Conservation (phyloP, 2,888 invertebrate species). For the Chironomus tentans region DNA sequence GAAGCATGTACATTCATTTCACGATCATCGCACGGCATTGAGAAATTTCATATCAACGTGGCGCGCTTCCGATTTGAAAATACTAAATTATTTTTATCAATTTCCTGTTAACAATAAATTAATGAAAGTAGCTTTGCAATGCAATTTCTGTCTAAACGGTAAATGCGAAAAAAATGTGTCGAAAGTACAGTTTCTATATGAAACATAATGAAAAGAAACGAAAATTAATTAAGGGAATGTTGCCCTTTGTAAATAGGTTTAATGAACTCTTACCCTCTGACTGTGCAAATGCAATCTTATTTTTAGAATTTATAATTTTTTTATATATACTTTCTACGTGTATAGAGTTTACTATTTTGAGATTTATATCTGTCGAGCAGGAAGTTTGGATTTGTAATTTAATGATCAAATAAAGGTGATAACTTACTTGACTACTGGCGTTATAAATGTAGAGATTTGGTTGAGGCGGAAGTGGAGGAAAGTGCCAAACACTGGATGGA, state of each 20-base stretch:
- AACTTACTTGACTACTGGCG: conserved; percentile 66
- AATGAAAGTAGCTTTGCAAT: too few relatives aligned
- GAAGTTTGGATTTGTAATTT: too few relatives aligned
- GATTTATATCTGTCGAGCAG: too few relatives aligned
- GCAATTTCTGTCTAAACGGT: neutral
- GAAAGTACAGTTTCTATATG: too few relatives aligned
- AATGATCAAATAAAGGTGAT: neutral
- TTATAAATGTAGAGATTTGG: conserved; percentile 59
- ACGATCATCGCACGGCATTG: neutral
- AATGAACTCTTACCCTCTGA: conserved; percentile 16
- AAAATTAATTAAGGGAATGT: neutral
- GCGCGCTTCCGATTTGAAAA: neutral
- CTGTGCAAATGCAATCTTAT: too few relatives aligned
- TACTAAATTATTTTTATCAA: neutral
- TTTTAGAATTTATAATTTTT: too few relatives aligned
- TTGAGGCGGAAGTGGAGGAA: conserved; percentile 69
- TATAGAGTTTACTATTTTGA: too few relatives aligned
- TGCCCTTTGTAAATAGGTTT: neutral
- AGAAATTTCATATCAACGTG: neutral
- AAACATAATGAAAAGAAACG: neutral
- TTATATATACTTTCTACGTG: too few relatives aligned
- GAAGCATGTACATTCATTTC: neutral
- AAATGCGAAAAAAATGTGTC: too few relatives aligned
- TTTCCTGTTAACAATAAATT: neutral
- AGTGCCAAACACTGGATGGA: conserved; percentile 63